Base-by-base conservation (phyloP, 2,888 invertebrate genomes). In the Eristalis arbustorum region DNA sequence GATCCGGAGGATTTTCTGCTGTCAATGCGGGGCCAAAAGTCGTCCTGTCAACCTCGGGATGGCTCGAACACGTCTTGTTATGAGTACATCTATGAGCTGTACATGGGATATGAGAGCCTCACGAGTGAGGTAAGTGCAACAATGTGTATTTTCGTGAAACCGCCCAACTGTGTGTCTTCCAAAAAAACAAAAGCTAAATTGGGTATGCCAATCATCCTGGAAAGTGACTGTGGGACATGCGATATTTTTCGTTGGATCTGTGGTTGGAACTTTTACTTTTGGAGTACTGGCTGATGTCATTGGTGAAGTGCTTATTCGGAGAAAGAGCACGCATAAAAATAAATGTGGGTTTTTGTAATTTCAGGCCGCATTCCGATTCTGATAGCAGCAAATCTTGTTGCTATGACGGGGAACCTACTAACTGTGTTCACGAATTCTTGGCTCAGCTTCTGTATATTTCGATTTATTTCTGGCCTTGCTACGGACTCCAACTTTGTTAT, bases 181-280 rank as follows among this genome's bases (percentile, higher is more conserved):
- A 2, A 69, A 1, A 25, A 25, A 25, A 25, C 1, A 25, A 25
- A 67, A 69, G 82, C 73, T 87, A 66, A 91, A 94, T 89, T 95
- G 95, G 95, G 93, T 95, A 18, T 95, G 95, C 89, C 91, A 91
- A 3, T 91, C 94, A n/a, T 92, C 93, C 68, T 95, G 95, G 95
- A 94, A 94, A 88, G 92, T 94, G 22, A 93, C 94, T 2, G 88
- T 94, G 23, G 94, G 94, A 0, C 95, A 95, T 90, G 94, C 95
- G n/a, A 92, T 94, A 90, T 95, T 94, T 90, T 95, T 95, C 90
- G 91, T 94, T 61, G 95, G 95, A 23, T 94, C 95, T 13, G 94
- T 95, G 11, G 88, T 94, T 31, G 95, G 95, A 1, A 94, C 94
- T 37, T 90, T 95, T 40, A 81, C 91, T 0, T 93, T 95, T 84